Percentiles rank a stretch among this genome's conserved stretches.
These are phyloP conservation scores for Dolichoris vasculosae DNA, from an alignment of 1,140 invertebrate genomes.

Conservation along the genomic window DNA sequence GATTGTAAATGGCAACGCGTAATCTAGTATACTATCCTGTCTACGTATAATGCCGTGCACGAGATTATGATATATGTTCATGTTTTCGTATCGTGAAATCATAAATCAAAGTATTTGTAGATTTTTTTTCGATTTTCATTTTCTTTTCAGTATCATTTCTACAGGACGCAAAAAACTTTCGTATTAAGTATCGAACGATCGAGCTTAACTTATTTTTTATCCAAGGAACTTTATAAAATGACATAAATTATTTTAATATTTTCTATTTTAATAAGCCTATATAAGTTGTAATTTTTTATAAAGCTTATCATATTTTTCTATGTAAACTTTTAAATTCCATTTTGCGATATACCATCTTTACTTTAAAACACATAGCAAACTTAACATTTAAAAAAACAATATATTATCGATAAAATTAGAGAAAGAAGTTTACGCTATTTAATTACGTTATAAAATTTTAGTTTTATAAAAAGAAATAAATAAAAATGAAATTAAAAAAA, in stretches of 20 bases:
- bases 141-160: background rate
- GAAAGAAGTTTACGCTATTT: too few relatives aligned
- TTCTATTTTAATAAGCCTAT: background rate
- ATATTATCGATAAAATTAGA: too few relatives aligned
- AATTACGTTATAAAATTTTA: too few relatives aligned
- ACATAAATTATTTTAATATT: background rate
- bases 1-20: background rate
- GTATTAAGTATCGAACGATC: background rate
- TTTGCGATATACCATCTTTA: too few relatives aligned
- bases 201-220: background rate
- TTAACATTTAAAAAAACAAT: too few relatives aligned
- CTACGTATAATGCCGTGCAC: background rate
- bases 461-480: too few relatives aligned
- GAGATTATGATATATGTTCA: background rate
- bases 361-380: too few relatives aligned
- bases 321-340: too few relatives aligned
- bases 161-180: background rate
- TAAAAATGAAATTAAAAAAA: too few relatives aligned
- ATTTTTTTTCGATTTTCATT: background rate
- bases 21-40: background rate
- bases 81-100: background rate
- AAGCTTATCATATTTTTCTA: too few relatives aligned
- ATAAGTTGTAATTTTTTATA: too few relatives aligned
- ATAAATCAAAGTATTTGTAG: background rate
- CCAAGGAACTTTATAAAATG: background rate